phyloP scores from a whole-genome alignment of 37 sponge, comb jelly and placozoan genomes.

The Spongilla lacustris region DNA sequence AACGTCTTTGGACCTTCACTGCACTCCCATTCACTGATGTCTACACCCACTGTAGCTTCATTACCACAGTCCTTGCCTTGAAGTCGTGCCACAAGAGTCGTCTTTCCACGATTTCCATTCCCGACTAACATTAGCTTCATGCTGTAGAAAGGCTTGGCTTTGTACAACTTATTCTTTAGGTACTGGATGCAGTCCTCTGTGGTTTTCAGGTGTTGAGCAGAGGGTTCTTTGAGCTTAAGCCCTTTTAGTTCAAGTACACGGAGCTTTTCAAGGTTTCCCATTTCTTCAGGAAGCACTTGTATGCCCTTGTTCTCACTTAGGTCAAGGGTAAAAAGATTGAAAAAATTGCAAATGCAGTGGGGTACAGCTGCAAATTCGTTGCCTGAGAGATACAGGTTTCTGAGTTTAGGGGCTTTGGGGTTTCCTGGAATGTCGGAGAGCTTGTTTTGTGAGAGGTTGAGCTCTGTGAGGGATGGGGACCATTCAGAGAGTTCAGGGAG shows the following conservation, averaged over 20 bases:
- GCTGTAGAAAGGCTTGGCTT: constrained; percentile 69
- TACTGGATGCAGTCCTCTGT: constrained; percentile 74
- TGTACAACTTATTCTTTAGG: constrained; percentile 79
- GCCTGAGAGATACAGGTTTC: constrained; percentile 41
- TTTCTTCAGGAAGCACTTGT: constrained; percentile 17
- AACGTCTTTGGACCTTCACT: constrained; percentile 42
- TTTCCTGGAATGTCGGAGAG: constrained; percentile 12
- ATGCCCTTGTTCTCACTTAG: constrained; percentile 37
- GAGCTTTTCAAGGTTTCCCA: constrained; percentile 34
- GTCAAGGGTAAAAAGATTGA: constrained; percentile 1
- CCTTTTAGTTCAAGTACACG: constrained; percentile 2
- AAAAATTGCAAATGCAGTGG: constrained; percentile 43
- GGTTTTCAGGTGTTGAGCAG: constrained; percentile 41
- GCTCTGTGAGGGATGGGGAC: background rate
- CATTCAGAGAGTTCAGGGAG: background rate
- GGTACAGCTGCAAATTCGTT: constrained; percentile 40
- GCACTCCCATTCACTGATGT: constrained; percentile 84
- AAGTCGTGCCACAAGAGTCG: constrained; percentile 87
- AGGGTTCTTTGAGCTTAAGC: constrained; percentile 73
- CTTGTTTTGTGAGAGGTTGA: background rate
- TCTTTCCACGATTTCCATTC: constrained; percentile 76
- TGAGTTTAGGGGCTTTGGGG: constrained; percentile 24
- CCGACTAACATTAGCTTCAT: constrained; percentile 97
- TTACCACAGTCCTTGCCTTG: constrained; percentile 76
- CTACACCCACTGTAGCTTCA: constrained; percentile 90